Conservation (phyloP, 2,113 vertebrate species). For the Leucoraja erinaceus region DNA sequence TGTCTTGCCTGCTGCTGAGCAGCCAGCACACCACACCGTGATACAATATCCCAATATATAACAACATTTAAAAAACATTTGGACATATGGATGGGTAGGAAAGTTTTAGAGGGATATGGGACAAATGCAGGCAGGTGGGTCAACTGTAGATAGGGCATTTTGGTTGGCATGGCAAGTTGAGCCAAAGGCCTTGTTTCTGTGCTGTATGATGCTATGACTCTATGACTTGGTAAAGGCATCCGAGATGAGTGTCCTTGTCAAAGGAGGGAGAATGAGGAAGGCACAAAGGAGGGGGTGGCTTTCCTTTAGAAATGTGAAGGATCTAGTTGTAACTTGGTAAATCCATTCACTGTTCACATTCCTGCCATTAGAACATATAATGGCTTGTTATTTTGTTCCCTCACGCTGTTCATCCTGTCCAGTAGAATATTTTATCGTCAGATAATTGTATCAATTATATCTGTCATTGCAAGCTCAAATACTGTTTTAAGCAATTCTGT, state of each 20-base stretch:
- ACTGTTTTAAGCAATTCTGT: neutral
- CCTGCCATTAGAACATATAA: neutral
- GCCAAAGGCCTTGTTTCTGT: too few species aligned
- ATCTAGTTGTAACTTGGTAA: neutral
- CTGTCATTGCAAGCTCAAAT: neutral
- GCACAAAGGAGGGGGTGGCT: neutral
- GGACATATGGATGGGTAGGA: too few species aligned
- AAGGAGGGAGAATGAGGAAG: neutral
- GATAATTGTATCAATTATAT: neutral
- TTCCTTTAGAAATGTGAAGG: neutral
- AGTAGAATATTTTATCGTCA: neutral
- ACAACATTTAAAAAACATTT: too few species aligned
- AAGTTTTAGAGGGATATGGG: too few species aligned
- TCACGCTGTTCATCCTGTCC: neutral
- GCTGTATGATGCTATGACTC: too few species aligned
- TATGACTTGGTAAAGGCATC: too few species aligned
- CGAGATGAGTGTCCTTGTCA: neutral
- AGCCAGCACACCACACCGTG: too few species aligned
- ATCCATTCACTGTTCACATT: neutral
- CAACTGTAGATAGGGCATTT: too few species aligned
- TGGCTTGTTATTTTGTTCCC: neutral
- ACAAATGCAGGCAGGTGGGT: too few species aligned
- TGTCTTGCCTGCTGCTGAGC: too few species aligned
- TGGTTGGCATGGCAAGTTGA: too few species aligned
- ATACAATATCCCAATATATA: too few species aligned